phyloP scores from a whole-genome alignment of 2,797 vertebrate genomes.

The Scleropages formosus region DNA sequence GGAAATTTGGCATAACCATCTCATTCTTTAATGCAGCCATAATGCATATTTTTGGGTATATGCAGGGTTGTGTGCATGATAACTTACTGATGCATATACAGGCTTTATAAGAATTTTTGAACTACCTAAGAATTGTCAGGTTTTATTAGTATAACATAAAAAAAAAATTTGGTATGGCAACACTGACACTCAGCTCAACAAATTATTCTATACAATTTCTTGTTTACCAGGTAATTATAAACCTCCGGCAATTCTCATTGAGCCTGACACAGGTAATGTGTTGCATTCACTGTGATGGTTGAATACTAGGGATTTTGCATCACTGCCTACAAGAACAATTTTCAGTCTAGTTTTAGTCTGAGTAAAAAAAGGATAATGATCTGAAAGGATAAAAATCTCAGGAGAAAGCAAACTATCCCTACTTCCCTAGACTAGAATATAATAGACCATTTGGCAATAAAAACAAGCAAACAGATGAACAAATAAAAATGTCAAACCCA shows the following conservation, averaged over 20 bases:
- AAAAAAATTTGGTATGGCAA: too few species aligned
- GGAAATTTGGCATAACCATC: slow-evolving; percentile 3
- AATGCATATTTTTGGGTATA: not conserved
- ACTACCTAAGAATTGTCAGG: too few species aligned
- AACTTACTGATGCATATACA: too few species aligned
- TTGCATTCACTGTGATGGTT: too few species aligned
- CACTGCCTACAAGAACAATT: too few species aligned
- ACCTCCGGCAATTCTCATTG: slow-evolving; percentile 5
- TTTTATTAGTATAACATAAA: too few species aligned
- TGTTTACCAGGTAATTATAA: not conserved
- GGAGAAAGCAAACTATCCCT: not conserved
- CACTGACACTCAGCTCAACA: too few species aligned
- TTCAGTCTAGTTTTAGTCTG: not conserved
- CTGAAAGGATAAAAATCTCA: not conserved
- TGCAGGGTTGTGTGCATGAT: not conserved
- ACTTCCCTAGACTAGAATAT: slow-evolving; percentile 5
- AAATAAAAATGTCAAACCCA: not conserved
- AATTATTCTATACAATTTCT: too few species aligned
- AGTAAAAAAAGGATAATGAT: not conserved
- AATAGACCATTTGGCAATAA: not conserved
- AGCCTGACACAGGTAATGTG: not conserved
- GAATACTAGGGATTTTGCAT: too few species aligned
- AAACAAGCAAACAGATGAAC: not conserved
- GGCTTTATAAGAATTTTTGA: too few species aligned
- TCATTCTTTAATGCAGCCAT: too few species aligned